Percentiles rank a stretch among this genome's conserved stretches.
Conservation (phyloP, 1,140 invertebrate species). For the Pissodes strobi region DNA sequence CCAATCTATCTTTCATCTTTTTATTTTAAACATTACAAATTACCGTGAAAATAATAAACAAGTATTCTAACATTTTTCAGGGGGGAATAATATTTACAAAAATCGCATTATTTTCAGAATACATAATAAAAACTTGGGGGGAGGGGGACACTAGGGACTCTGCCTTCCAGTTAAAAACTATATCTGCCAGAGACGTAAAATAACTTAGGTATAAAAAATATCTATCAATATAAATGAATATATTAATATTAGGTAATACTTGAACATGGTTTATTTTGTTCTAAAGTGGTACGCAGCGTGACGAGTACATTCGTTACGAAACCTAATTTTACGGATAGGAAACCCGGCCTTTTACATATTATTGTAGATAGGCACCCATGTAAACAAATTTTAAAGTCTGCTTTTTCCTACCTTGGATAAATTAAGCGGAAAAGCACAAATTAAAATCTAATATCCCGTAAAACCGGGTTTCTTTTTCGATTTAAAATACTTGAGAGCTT, state of each 20-base stretch:
- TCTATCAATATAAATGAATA: constrained; percentile 21
- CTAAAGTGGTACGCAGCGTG: too few relatives aligned
- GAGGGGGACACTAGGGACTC: not conserved
- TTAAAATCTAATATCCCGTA: too few relatives aligned
- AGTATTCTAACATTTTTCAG: constrained; percentile 33
- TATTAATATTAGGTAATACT: constrained; percentile 36
- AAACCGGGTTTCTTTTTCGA: too few relatives aligned
- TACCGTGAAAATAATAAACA: constrained; percentile 38
- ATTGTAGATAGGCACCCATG: too few relatives aligned
- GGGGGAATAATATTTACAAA: constrained; percentile 22
- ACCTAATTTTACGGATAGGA: too few relatives aligned
- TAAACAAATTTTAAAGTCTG: too few relatives aligned
- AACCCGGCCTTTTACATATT: too few relatives aligned
- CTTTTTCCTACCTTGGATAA: too few relatives aligned
- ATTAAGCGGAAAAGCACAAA: too few relatives aligned
- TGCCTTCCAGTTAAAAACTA: constrained; percentile 27
- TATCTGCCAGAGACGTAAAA: constrained; percentile 23
- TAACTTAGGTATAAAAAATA: constrained; percentile 30
- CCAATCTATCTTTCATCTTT: too few relatives aligned
- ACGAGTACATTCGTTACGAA: too few relatives aligned
- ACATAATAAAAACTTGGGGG: constrained; percentile 30
- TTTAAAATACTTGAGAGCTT: constrained; percentile 26
- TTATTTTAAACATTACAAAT: constrained; percentile 38
- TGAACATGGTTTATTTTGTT: constrained; percentile 11
- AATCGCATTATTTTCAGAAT: constrained; percentile 14